Conservation (phyloP, 2,797 vertebrate genomes). For the Notolepis coatsorum region DNA sequence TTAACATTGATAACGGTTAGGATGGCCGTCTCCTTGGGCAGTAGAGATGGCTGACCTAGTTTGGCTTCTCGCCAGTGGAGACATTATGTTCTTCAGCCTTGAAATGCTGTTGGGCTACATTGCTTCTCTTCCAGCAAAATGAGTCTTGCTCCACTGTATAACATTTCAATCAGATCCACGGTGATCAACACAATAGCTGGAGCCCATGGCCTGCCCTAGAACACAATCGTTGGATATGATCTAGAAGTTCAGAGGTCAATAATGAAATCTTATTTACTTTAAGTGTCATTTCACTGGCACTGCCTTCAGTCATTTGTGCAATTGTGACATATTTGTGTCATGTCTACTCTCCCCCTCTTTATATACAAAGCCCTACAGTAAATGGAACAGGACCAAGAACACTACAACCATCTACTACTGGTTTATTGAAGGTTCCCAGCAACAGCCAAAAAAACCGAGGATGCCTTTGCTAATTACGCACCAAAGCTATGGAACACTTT, state of each 20-base stretch:
- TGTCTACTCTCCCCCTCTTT: too few species aligned
- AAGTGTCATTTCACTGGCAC: conserved; percentile 21
- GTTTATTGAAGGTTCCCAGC: too few species aligned
- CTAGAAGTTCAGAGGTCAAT: conserved; percentile 22
- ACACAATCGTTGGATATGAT: too few species aligned
- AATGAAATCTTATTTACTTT: conserved; percentile 11
- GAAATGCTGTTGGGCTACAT: not conserved
- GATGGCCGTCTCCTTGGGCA: conserved; percentile 27
- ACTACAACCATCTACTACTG: too few species aligned
- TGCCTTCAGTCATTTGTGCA: conserved; percentile 13
- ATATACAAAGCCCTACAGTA: too few species aligned
- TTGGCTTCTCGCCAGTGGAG: conserved; percentile 36
- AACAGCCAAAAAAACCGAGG: too few species aligned
- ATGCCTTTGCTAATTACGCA: too few species aligned
- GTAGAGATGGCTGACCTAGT: conserved; percentile 63
- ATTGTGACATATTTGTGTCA: too few species aligned
- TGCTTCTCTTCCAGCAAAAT: not conserved
- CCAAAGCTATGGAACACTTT: too few species aligned
- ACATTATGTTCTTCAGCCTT: not conserved
- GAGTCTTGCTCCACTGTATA: not conserved
- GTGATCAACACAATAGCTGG: conserved; percentile 16
- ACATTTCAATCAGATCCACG: not conserved
- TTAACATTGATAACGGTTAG: conserved; percentile 53
- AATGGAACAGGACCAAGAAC: too few species aligned
- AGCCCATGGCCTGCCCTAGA: not conserved